Percentiles rank a stretch among this genome's conserved stretches.
Conservation (phyloP, 2,888 invertebrate genomes). For the Pristionchus japonicus region DNA sequence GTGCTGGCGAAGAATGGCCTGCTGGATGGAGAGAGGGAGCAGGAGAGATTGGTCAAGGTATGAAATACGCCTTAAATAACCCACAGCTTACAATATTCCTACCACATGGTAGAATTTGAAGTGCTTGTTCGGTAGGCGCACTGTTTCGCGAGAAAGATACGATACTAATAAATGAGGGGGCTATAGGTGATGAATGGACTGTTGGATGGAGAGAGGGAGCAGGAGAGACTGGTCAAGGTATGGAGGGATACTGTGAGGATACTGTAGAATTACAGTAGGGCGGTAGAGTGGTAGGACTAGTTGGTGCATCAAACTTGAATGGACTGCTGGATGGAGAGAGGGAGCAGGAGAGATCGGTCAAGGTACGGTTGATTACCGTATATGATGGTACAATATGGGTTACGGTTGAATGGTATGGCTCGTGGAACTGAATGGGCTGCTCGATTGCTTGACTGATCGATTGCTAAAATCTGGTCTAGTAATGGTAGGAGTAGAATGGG, state of each 20-base stretch:
- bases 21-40: conserved; percentile 33
- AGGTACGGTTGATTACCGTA: background rate
- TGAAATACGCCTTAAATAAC: no score
- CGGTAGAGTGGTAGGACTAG: no score
- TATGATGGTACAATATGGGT: background rate
- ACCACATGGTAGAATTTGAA: background rate
- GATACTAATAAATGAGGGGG: no score
- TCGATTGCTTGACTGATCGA: no score
- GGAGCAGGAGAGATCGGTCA: background rate
- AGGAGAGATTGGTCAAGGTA: conserved; percentile 33
- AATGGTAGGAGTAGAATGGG: no score
- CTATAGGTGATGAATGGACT: background rate
- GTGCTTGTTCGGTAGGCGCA: background rate
- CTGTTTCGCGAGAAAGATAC: no score
- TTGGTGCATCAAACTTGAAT: background rate
- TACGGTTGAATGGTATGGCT: background rate
- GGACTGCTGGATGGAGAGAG: background rate
- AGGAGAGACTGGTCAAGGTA: background rate
- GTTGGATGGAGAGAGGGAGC: conserved; percentile 1
- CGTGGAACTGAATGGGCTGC: no score
- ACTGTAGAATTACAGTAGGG: background rate
- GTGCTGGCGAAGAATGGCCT: conserved; percentile 40
- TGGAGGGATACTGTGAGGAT: background rate
- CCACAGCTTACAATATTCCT: no score
- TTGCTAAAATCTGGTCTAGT: no score